Evolutionary conservation across 2,797 vertebrate species (phyloP).

Genomic region (Meriones psammophilus): DNA sequence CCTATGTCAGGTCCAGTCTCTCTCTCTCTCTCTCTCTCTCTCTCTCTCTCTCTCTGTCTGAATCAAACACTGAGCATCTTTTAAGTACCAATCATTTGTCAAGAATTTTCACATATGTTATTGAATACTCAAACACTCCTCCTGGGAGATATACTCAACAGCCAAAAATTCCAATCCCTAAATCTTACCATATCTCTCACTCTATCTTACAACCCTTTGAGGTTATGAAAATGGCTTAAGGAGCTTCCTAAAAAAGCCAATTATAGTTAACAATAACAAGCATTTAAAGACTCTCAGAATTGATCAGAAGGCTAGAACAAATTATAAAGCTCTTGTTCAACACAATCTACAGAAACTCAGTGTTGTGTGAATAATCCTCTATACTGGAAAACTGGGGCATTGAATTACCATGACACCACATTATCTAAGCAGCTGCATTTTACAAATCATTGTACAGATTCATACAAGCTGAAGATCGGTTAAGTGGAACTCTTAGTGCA

Average conservation of each 20-base stretch:
- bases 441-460: conserved; percentile 27
- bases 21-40: neutral
- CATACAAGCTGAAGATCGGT: neutral
- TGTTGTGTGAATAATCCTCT: neutral
- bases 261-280: conserved; percentile 27
- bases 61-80: neutral
- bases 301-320: conserved; percentile 38
- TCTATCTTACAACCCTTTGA: conserved; percentile 26
- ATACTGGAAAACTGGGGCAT: neutral
- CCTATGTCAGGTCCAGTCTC: neutral
- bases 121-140: neutral
- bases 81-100: neutral
- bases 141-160: neutral
- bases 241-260: neutral
- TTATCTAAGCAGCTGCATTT: neutral
- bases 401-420: neutral
- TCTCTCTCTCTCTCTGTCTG: neutral
- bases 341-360: neutral
- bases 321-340: conserved; percentile 23
- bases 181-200: neutral
- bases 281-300: neutral
- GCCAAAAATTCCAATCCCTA: conserved; percentile 7
- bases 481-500: conserved; percentile 15
- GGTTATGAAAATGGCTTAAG: conserved; percentile 4
- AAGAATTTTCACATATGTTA: neutral